Evolutionary conservation across 2,113 vertebrate genomes (phyloP).

Genomic region (Vombatus ursinus): DNA sequence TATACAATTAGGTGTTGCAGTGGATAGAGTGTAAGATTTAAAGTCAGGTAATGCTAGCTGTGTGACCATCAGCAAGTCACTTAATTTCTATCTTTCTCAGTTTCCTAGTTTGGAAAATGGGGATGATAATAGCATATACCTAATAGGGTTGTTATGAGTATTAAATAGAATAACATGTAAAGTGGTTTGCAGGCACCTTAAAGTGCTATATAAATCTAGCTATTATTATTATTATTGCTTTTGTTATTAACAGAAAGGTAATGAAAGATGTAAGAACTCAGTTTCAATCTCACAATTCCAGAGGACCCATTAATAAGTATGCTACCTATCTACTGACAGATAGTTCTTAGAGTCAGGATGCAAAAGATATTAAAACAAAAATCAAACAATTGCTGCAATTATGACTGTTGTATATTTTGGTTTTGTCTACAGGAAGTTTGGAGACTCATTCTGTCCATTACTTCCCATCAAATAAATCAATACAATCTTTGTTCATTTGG

Average conservation of each 20-base stretch:
- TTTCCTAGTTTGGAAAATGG: neutral
- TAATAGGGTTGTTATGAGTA: neutral
- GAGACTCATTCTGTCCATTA: neutral
- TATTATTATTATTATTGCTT: neutral
- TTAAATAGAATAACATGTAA: neutral
- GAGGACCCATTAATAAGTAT: neutral
- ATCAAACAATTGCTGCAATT: neutral
- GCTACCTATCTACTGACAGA: neutral
- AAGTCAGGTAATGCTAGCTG: neutral
- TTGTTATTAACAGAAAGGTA: neutral
- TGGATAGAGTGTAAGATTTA: neutral
- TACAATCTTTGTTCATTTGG: neutral
- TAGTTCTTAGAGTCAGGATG: neutral
- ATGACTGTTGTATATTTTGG: neutral
- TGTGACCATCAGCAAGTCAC: neutral
- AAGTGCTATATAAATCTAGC: neutral
- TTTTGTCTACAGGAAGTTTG: neutral
- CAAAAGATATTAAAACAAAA: neutral
- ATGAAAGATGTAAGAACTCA: neutral
- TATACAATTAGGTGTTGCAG: neutral
- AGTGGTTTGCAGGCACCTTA: neutral
- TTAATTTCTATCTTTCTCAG: neutral
- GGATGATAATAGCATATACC: neutral
- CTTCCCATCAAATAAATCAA: neutral
- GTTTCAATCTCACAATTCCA: neutral